Base-by-base conservation (phyloP, 2,113 vertebrate genomes). In the Bagarius yarrelli region DNA sequence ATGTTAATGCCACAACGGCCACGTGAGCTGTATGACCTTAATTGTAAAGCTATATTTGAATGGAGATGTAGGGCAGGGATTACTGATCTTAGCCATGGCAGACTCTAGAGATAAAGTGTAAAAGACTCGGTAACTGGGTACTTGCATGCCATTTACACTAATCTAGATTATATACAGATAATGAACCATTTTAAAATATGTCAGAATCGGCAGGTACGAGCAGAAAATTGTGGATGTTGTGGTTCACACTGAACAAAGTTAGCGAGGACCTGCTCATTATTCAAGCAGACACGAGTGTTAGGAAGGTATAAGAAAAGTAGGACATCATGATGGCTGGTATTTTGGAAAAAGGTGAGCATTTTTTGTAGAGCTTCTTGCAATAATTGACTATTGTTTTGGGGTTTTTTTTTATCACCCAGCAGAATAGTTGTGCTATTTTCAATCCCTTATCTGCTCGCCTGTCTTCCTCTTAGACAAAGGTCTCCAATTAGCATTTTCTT, bases 41-140 rank as follows among this genome's bases (percentile, higher is more conserved):
- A 86, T 86, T 86, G 79, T 86, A 77, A 81, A 81, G 81, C 85
- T 86, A 86, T 83, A 86, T 86, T 86, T 85, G 85, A 86, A 80
- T 78, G 75, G 81, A 75, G 81, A 86, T 86, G 83, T 86, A 86
- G 85, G 83, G 61, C 85, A 86, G 78, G 67, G 81, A 81, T 81
- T 81, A 78, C 83, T 83, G 81, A 75, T 55, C 57, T 74, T 55
- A 81, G 78, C 78, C 44, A 69, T 55, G 66, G 74, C 32, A 75
- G 40, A 55, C 71, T 80, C 34, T 64, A 34, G 53, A 30, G 59
- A 27, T 16, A 80, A 57, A 34, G 36, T 23, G 72, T 66, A 67
- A 56, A 73, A 78, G 71, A 36, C 32, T 61, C n/a, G 18, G 30
- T 60, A 60, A 52, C 47, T 21, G 47, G 15, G 21, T 50, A 60